Evolutionary conservation across 1,140 invertebrate species (phyloP).

Genomic region (Amyelois transitella): DNA sequence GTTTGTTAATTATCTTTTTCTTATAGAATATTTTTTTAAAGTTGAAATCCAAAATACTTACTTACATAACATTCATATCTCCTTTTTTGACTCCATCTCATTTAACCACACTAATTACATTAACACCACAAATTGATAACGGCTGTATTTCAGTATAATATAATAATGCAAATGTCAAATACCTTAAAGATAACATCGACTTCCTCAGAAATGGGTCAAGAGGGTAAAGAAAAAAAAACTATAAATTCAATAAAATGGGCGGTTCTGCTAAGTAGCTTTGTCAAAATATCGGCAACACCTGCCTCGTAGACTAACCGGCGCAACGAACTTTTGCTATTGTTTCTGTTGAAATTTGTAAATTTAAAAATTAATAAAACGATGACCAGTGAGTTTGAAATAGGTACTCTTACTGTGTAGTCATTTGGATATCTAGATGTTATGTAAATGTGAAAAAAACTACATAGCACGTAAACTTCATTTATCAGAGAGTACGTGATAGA

Average conservation of each 20-base stretch:
- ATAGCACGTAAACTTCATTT: neutral
- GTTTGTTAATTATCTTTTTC: no score
- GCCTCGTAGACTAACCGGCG: constrained; percentile 51
- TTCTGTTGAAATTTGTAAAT: neutral
- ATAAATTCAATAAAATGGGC: constrained; percentile 55
- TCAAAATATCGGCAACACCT: constrained; percentile 69
- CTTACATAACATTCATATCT: no score
- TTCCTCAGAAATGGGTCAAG: constrained; percentile 49
- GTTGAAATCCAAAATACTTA: no score
- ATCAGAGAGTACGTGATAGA: constrained; percentile 18
- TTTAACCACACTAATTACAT: constrained; percentile 9
- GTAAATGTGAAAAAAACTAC: no score
- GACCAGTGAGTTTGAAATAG: no score
- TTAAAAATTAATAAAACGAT: neutral
- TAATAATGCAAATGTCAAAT: constrained; percentile 40
- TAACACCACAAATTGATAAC: constrained; percentile 12
- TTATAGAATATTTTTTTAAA: no score
- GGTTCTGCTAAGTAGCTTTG: constrained; percentile 67
- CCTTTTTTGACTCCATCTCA: neutral
- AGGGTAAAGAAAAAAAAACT: constrained; percentile 42
- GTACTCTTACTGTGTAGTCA: no score
- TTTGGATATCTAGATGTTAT: neutral
- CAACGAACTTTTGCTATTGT: constrained; percentile 42
- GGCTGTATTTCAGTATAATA: constrained; percentile 3
- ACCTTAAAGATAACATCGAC: constrained; percentile 46